Evolutionary conservation across 1,140 invertebrate species (phyloP), one percentile per base, ranked within the genome.

Genomic region (Tetramorium simillimum): DNA sequence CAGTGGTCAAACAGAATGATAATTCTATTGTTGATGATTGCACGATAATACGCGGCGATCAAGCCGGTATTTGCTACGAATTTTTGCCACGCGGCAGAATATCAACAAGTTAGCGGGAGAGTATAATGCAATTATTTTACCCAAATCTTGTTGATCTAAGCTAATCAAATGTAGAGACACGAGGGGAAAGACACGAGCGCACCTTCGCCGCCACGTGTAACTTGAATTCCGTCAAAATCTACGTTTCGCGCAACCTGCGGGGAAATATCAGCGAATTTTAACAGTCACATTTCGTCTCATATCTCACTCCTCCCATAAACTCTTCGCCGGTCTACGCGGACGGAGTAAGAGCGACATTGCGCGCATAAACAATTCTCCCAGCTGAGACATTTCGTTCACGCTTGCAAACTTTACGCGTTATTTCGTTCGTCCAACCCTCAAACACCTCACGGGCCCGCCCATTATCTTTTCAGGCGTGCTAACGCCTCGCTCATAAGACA

Each of bases 391-490:
- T 86, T 73, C 62, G n/a, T 60, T 73, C 28, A 16, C 51, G 0
- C 33, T 33, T 33, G 33, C 33, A 33, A 33, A 33, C 33, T 33
- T 14, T 46, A 14, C 53, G 21, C 0, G 46, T 62, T 24, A 60
- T 37, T n/a, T 46, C 21, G 10, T n/a, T 16, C 58, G n/a, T 14
- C 28, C 21, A 46, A 51, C n/a, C 18, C 53, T 43, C 67, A 33
- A 82, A 58, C 65, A 12, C 18, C 67, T 72, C 67, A 28, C 78
- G 49, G 37, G 37, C 16, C 51, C 73, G 18, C 6, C 69, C 43
- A 73, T 84, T 75, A 73, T 75, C 73, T 60, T 81, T 84, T 75
- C 80, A 84, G 12, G n/a, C 80, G 53, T 49, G 53, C 80, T 84
- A 75, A 82, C 60, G 53, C 28, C 14, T 28, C 69, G 63, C 37